Evolutionary conservation across 2,888 invertebrate species (phyloP).

Genomic region (Epistrophe eligans): DNA sequence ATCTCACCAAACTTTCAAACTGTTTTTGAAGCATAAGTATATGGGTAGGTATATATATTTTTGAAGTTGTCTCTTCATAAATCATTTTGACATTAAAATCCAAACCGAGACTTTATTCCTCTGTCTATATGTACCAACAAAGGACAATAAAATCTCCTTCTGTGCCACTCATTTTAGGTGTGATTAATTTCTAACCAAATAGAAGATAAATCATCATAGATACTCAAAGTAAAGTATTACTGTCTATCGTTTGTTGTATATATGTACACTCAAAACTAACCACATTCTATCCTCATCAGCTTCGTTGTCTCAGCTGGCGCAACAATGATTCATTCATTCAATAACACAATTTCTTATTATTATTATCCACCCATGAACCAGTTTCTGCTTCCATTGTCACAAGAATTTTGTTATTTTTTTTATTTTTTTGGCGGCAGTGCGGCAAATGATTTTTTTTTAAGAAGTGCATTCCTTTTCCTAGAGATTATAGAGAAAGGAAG

Average conservation of each 20-base stretch:
- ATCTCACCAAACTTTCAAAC: no score
- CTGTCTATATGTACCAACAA: not conserved
- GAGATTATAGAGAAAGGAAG: not conserved
- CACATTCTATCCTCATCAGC: slow-evolving; percentile 2
- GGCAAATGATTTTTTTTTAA: not conserved
- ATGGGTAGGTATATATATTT: no score
- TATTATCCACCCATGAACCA: slow-evolving; percentile 67
- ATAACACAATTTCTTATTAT: slow-evolving; percentile 67
- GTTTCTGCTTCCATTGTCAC: slow-evolving; percentile 44
- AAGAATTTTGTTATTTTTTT: not conserved
- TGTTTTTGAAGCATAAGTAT: no score
- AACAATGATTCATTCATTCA: slow-evolving; percentile 24
- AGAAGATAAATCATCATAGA: slow-evolving; percentile 52
- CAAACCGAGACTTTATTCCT: not conserved
- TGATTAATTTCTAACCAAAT: slow-evolving; percentile 59
- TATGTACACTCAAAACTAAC: not conserved
- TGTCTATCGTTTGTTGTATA: slow-evolving; percentile 6
- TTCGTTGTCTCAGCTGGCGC: slow-evolving; percentile 12
- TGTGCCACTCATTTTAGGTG: slow-evolving; percentile 23
- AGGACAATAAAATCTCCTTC: slow-evolving; percentile 46
- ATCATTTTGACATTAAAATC: not conserved
- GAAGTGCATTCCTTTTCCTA: not conserved
- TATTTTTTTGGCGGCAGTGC: not conserved
- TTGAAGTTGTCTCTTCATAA: no score
- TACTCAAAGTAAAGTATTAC: slow-evolving; percentile 16